Evolutionary conservation across 1,140 invertebrate species (phyloP).

Genomic region (Eumaeus atala): DNA sequence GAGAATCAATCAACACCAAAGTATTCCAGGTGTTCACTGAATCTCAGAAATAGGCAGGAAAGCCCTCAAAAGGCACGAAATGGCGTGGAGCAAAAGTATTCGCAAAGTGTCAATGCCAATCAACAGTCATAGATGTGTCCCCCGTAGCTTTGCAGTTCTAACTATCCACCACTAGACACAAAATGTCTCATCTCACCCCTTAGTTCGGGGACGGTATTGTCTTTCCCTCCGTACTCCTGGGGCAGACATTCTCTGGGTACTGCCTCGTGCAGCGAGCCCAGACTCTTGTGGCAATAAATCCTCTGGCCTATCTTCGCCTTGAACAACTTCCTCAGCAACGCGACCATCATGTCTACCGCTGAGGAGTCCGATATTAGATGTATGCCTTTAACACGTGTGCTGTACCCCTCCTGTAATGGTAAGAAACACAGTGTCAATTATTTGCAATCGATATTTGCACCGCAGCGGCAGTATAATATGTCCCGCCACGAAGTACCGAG

Average conservation of each 20-base stretch:
- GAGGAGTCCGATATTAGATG: neutral
- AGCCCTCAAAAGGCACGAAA: too few relatives aligned
- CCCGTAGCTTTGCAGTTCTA: too few relatives aligned
- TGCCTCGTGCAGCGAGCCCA: neutral
- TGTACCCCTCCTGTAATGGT: neutral
- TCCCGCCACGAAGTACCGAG: neutral
- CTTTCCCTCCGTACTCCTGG: neutral
- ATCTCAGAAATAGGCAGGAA: too few relatives aligned
- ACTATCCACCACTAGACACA: too few relatives aligned
- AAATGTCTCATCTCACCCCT: neutral
- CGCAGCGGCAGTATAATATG: neutral
- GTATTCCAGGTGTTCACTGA: too few relatives aligned
- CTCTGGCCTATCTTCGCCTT: neutral
- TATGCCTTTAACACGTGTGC: neutral
- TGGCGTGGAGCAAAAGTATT: too few relatives aligned
- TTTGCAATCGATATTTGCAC: too few relatives aligned
- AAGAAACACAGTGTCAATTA: neutral
- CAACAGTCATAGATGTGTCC: too few relatives aligned
- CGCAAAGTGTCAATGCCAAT: too few relatives aligned
- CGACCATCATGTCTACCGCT: neutral
- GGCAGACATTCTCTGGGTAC: neutral
- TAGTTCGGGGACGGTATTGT: neutral
- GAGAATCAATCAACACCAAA: too few relatives aligned
- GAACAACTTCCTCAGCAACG: neutral
- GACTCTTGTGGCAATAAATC: neutral